Evolutionary conservation across 2,888 invertebrate species (phyloP).

Genomic region (Latheticus oryzae): DNA sequence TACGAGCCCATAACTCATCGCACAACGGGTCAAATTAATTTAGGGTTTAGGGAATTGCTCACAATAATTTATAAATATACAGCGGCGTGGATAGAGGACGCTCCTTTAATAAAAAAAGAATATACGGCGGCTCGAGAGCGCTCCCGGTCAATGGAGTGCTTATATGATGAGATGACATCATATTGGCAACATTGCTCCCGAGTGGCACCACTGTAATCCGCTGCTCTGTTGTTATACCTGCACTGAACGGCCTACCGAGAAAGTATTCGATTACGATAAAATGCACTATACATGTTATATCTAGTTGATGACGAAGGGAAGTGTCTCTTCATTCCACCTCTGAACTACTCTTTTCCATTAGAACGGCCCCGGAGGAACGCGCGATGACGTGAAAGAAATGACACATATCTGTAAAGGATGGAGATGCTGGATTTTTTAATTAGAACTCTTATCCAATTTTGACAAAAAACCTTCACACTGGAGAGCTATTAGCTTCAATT

Average conservation of each 20-base stretch:
- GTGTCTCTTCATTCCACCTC: no score
- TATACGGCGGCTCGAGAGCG: conserved; percentile 23
- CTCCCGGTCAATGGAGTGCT: conserved; percentile 50
- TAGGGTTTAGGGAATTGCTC: conserved; percentile 56
- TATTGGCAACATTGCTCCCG: conserved; percentile 47
- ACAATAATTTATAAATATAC: conserved; percentile 48
- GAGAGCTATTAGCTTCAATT: no score
- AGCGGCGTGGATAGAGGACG: conserved; percentile 16
- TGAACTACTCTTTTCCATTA: background rate
- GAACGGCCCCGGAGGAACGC: background rate
- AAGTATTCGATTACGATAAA: conserved; percentile 39
- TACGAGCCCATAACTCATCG: conserved; percentile 62
- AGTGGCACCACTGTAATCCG: conserved; percentile 45
- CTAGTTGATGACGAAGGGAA: conserved; percentile 14
- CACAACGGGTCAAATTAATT: conserved; percentile 63
- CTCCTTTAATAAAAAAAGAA: conserved; percentile 40
- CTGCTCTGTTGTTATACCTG: conserved; percentile 44
- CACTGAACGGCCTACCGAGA: conserved; percentile 42
- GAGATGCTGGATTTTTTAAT: no score
- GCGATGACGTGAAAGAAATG: no score
- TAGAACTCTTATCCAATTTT: no score
- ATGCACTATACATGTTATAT: conserved; percentile 32
- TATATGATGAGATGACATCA: conserved; percentile 53
- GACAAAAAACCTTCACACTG: no score
- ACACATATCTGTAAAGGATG: no score